Conservation (phyloP, 2,888 invertebrate genomes). For the Agonopterix heracliana region DNA sequence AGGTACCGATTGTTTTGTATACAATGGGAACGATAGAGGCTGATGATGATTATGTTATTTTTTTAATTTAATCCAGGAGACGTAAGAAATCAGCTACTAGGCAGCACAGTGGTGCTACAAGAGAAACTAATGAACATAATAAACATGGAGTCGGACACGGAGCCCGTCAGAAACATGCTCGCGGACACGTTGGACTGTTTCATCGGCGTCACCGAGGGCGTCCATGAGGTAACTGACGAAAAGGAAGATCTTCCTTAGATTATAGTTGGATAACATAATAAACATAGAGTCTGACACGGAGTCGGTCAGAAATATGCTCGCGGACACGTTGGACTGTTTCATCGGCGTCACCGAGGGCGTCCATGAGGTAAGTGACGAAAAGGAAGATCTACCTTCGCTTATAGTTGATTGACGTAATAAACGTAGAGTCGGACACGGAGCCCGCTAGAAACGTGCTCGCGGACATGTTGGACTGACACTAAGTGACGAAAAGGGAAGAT, state of each 20-base stretch:
- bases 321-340: constrained; percentile 85
- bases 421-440: constrained; percentile 77
- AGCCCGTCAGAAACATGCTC: constrained; percentile 72
- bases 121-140: constrained; percentile 76
- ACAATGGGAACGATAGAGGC: too few relatives aligned
- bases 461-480: constrained; percentile 81
- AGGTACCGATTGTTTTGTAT: too few relatives aligned
- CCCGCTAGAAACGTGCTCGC: constrained; percentile 76
- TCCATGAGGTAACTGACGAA: constrained; percentile 42
- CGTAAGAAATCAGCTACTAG: constrained; percentile 49
- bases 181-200: constrained; percentile 86
- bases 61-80: constrained; percentile 40
- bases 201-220: constrained; percentile 82
- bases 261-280: constrained; percentile 77
- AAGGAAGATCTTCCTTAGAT: not conserved
- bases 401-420: constrained; percentile 76
- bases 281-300: constrained; percentile 76
- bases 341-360: constrained; percentile 82
- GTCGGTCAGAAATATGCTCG: constrained; percentile 72
- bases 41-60: too few relatives aligned
- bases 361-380: constrained; percentile 38
- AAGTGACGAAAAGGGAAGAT: too few relatives aligned
- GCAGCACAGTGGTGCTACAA: constrained; percentile 55
- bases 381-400: not conserved
- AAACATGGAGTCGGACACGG: constrained; percentile 75